phyloP scores from a whole-genome alignment of 2,113 vertebrate species.

The Perccottus glenii region DNA sequence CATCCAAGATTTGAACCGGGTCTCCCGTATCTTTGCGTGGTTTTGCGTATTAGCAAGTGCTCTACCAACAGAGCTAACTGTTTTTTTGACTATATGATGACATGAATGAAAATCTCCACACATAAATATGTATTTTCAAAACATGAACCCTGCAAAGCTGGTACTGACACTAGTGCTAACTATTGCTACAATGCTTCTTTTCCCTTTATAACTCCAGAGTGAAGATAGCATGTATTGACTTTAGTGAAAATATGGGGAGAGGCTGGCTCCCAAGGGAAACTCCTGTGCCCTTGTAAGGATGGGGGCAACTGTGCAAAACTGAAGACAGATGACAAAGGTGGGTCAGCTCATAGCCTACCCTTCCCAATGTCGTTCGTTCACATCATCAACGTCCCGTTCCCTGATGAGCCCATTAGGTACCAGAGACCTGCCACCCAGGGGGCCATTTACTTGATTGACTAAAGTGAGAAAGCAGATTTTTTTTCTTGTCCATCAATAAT shows the following conservation, averaged over 20 bases:
- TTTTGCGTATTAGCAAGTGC: no score
- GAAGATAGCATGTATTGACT: neutral
- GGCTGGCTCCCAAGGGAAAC: constrained; percentile 12
- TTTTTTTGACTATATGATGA: neutral
- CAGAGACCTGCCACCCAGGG: constrained; percentile 65
- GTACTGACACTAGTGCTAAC: no score
- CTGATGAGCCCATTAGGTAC: constrained; percentile 78
- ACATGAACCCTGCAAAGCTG: no score
- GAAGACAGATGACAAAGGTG: constrained; percentile 32
- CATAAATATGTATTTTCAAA: no score
- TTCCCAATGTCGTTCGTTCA: constrained; percentile 31
- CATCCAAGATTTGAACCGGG: no score
- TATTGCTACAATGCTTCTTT: no score
- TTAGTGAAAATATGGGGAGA: constrained; percentile 16
- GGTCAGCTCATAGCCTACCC: constrained; percentile 39
- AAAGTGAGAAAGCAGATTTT: constrained; percentile 71
- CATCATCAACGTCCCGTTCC: constrained; percentile 60
- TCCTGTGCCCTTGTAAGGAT: constrained; percentile 35
- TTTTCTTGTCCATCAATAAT: constrained; percentile 75
- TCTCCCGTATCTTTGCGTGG: no score
- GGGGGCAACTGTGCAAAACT: constrained; percentile 6
- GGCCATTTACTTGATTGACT: constrained; percentile 79
- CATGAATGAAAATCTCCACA: neutral
- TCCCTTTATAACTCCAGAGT: constrained; percentile 14
- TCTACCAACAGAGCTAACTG: no score